Conservation (phyloP, 2,888 invertebrate species). For the Orthosia cruda region DNA sequence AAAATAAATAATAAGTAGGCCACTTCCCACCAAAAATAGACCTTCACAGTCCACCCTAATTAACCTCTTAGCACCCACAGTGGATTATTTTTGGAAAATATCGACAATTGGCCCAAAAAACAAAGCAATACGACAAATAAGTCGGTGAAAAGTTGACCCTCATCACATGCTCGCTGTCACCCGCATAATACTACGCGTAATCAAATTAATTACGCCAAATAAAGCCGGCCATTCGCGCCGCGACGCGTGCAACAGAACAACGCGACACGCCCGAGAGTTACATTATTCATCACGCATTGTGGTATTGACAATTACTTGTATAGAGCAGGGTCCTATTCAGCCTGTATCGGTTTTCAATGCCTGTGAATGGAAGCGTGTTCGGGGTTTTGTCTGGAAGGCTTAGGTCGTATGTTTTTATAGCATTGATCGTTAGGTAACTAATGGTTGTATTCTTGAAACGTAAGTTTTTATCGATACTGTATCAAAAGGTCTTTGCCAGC, state of each 20-base stretch:
- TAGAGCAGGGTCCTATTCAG: conserved; percentile 49
- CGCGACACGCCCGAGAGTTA: conserved; percentile 54
- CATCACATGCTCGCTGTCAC: conserved; percentile 73
- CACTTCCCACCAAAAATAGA: conserved; percentile 37
- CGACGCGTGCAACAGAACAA: conserved; percentile 49
- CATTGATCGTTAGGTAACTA: conserved; percentile 39
- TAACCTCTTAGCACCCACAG: conserved; percentile 27
- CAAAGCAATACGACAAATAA: conserved; percentile 66
- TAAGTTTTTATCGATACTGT: conserved; percentile 27
- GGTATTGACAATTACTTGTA: conserved; percentile 67
- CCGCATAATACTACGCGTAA: conserved; percentile 65
- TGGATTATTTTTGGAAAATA: conserved; percentile 54
- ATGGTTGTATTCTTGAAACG: conserved; percentile 47
- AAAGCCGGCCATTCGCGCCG: conserved; percentile 53
- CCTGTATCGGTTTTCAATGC: conserved; percentile 58
- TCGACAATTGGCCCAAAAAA: conserved; percentile 62
- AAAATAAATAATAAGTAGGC: conserved; percentile 20
- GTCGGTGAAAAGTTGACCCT: conserved; percentile 77
- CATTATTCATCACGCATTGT: conserved; percentile 67
- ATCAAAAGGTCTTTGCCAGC: conserved; percentile 25
- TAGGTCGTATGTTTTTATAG: conserved; percentile 46
- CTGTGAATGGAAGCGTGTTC: conserved; percentile 49
- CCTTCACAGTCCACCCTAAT: conserved; percentile 14
- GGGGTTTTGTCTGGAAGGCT: conserved; percentile 51
- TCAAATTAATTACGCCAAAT: conserved; percentile 70